Conservation (phyloP, 2,888 invertebrate species). For the Cylloceria caligata region DNA sequence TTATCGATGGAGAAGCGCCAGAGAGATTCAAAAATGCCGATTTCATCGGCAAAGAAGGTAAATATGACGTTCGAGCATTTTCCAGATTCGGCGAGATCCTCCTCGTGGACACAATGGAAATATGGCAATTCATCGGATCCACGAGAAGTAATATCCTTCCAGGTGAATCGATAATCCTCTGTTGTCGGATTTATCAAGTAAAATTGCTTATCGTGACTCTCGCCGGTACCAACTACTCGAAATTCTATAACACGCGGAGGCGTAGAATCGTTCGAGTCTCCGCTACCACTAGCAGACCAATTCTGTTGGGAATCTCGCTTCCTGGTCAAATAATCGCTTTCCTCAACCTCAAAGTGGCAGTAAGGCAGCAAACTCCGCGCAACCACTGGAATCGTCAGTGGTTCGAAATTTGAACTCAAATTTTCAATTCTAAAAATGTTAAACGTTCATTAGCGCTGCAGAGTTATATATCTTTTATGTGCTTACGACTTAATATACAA, state of each 20-base stretch:
- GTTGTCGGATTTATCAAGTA: constrained; percentile 89
- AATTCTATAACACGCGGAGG: constrained; percentile 87
- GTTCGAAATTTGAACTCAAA: constrained; percentile 83
- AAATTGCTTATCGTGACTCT: constrained; percentile 86
- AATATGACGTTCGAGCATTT: constrained; percentile 87
- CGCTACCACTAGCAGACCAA: constrained; percentile 74
- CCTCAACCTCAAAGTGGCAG: constrained; percentile 89
- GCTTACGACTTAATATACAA: background rate
- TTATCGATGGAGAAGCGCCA: constrained; percentile 88
- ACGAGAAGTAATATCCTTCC: constrained; percentile 86
- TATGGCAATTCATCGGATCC: constrained; percentile 80
- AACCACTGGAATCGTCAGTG: constrained; percentile 83
- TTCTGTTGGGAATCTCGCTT: constrained; percentile 82
- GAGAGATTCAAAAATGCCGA: constrained; percentile 89
- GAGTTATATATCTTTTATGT: too few relatives aligned
- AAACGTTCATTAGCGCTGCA: background rate
- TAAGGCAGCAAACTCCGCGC: constrained; percentile 89
- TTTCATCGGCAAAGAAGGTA: constrained; percentile 87
- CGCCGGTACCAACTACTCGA: constrained; percentile 88
- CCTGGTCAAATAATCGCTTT: constrained; percentile 87
- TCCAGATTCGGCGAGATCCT: constrained; percentile 87
- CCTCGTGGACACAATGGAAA: constrained; percentile 87
- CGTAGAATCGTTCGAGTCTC: constrained; percentile 83
- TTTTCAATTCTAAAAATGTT: constrained; percentile 84
- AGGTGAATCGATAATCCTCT: constrained; percentile 87